Conservation (phyloP, 2,797 vertebrate genomes). For the Corythornis leucogaster region DNA sequence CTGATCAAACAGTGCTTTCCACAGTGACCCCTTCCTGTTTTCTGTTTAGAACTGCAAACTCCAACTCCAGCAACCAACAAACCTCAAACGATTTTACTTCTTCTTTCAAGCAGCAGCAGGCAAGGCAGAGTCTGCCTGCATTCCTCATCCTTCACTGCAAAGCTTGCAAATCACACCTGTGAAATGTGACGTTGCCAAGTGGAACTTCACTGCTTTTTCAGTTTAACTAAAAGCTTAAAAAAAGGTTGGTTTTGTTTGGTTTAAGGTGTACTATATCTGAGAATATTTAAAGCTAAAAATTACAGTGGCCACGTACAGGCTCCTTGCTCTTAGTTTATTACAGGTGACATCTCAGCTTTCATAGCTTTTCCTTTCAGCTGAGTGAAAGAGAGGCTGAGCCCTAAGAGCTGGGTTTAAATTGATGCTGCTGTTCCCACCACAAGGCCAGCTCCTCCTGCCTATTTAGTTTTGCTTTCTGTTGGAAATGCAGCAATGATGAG, state of each 20-base stretch:
- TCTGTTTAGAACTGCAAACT: constrained; percentile 54
- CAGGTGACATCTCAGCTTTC: neutral
- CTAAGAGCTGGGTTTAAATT: neutral
- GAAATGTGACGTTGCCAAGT: neutral
- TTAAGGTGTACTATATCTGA: neutral
- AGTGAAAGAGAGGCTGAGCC: neutral
- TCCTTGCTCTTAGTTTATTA: neutral
- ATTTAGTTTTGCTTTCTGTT: constrained; percentile 37
- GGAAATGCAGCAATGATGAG: neutral
- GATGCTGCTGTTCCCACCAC: neutral
- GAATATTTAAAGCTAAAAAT: neutral
- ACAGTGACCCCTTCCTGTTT: constrained; percentile 77
- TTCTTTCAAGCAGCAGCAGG: constrained; percentile 70
- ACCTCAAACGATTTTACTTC: constrained; percentile 75
- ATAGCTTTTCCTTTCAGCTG: neutral
- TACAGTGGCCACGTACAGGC: accelerated
- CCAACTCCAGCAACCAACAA: constrained; percentile 49
- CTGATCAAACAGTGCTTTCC: constrained; percentile 64
- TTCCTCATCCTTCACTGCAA: neutral
- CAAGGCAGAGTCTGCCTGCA: constrained; percentile 12
- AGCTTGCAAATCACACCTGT: neutral
- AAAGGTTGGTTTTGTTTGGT: neutral
- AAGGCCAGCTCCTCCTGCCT: neutral
- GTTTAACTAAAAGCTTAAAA: neutral
- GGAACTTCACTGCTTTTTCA: neutral